Conservation (phyloP, 2,113 vertebrate genomes). For the Corythornis cristatus region DNA sequence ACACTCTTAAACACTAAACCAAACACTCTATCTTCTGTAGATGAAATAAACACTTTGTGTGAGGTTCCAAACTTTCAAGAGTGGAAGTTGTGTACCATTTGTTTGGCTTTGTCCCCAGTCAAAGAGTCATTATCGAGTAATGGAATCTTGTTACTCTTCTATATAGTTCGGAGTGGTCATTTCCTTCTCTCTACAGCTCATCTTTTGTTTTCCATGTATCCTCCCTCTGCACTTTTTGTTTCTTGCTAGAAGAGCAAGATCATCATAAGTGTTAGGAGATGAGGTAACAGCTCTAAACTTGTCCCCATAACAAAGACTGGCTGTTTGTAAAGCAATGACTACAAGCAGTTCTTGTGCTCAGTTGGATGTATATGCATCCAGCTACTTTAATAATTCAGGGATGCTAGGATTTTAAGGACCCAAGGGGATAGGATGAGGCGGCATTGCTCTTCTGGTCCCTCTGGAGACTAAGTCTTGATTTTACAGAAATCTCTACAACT, state of each 20-base stretch:
- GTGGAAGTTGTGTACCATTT: neutral
- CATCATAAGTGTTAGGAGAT: neutral
- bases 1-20: neutral
- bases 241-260: neutral
- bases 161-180: neutral
- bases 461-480: neutral
- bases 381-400: neutral
- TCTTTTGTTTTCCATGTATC: neutral
- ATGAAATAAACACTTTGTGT: neutral
- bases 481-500: neutral
- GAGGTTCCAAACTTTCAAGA: neutral
- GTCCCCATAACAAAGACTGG: neutral
- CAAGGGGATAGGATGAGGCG: rapidly evolving
- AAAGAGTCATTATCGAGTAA: neutral
- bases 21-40: neutral
- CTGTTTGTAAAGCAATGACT: neutral
- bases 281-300: neutral
- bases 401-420: neutral
- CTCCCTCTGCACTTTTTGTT: neutral
- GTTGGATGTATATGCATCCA: neutral
- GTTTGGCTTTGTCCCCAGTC: neutral
- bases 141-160: neutral
- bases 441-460: neutral
- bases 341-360: neutral
- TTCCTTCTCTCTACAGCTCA: neutral